Conservation (phyloP, 1,140 invertebrate genomes). For the Mylabris phalerata region DNA sequence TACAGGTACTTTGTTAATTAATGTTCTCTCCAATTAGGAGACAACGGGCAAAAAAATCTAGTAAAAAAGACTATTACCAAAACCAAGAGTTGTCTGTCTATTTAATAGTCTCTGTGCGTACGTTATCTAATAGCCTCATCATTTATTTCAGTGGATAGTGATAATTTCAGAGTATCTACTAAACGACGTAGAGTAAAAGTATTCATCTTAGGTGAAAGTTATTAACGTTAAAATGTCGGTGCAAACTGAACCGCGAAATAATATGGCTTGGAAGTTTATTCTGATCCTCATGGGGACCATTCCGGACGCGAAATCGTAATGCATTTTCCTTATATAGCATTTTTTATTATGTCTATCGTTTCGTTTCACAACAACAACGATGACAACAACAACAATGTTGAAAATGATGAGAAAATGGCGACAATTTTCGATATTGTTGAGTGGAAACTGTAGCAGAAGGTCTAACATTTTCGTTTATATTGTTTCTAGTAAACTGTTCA, state of each 20-base stretch:
- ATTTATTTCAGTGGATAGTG: no score
- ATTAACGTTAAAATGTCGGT: constrained; percentile 37
- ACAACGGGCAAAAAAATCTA: no score
- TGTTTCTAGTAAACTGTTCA: no score
- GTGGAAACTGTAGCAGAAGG: no score
- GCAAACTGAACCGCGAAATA: constrained; percentile 33
- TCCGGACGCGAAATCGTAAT: constrained; percentile 39
- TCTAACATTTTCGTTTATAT: no score
- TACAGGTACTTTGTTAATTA: no score
- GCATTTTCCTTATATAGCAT: constrained; percentile 41
- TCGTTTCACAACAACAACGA: constrained; percentile 6
- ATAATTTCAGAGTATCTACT: no score
- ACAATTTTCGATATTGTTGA: constrained; percentile 28
- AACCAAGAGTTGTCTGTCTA: no score
- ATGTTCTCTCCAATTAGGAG: no score
- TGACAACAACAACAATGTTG: background rate
- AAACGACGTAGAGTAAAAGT: background rate
- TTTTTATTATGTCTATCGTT: constrained; percentile 33
- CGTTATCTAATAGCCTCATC: no score
- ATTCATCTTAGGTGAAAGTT: constrained; percentile 28
- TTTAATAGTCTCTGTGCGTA: no score
- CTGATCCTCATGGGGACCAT: constrained; percentile 35
- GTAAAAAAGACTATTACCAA: no score
- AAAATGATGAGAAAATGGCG: constrained; percentile 23
- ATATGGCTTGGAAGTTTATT: constrained; percentile 26